A percentile compares a stretch with the other conserved stretches of the same genome.
Conservation (phyloP, 2,797 vertebrate species). For the Dendrocincla tyrannina region DNA sequence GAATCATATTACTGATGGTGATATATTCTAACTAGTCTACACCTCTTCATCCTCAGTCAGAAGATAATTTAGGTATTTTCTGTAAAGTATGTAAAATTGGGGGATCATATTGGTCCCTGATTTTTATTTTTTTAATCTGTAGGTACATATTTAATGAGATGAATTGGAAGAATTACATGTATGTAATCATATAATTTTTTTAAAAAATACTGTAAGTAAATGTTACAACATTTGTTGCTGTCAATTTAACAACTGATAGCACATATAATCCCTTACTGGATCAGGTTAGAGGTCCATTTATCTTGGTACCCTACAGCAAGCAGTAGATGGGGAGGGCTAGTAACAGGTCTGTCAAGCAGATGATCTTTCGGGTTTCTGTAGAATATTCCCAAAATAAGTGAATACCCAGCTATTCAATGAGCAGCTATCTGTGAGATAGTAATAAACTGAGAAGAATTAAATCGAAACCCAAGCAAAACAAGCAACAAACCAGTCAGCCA, state of each 20-base stretch:
- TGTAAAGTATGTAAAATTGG: background rate
- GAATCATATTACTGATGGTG: background rate
- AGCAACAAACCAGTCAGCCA: background rate
- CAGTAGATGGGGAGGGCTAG: background rate
- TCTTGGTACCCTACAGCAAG: background rate
- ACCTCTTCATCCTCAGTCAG: background rate
- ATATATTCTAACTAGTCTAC: background rate
- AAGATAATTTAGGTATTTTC: background rate
- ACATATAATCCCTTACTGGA: background rate
- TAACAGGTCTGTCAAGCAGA: background rate
- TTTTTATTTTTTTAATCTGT: background rate
- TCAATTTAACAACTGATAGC: background rate
- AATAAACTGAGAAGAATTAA: background rate
- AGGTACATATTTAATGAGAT: background rate
- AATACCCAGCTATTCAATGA: background rate
- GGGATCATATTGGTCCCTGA: background rate
- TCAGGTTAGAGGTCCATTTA: background rate
- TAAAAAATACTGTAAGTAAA: background rate
- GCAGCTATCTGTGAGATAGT: background rate
- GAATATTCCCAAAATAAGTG: background rate
- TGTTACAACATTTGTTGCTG: background rate
- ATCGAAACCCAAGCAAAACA: background rate
- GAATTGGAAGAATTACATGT: background rate
- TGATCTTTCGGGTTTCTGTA: background rate
- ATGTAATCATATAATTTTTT: background rate